A percentile compares a stretch with the other conserved stretches of the same genome.
phyloP scores from a whole-genome alignment of 1,140 invertebrate species.

The Zaprionus taronus region DNA sequence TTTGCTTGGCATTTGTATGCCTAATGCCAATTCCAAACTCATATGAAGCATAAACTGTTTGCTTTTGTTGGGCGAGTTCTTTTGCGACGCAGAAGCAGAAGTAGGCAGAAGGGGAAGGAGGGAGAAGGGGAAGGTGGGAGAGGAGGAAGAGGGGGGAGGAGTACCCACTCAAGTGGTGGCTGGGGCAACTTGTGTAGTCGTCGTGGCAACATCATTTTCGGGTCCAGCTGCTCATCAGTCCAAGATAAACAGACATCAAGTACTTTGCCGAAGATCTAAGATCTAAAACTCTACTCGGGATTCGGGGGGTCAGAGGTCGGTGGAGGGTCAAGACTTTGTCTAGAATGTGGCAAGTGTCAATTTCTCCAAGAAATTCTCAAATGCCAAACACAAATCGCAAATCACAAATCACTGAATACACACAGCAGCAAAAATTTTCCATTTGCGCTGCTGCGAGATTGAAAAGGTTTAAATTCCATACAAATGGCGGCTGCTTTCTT shows the following conservation, averaged over 20 bases:
- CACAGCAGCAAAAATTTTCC: conserved; percentile 5
- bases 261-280: conserved; percentile 4
- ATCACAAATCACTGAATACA: conserved; percentile 40
- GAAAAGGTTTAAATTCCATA: conserved; percentile 51
- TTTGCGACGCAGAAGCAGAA: conserved; percentile 17
- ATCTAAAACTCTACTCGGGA: neutral
- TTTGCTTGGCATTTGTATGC: conserved; percentile 46
- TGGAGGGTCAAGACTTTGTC: conserved; percentile 3
- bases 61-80: conserved; percentile 31
- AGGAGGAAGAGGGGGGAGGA: neutral
- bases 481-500: conserved; percentile 13
- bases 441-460: conserved; percentile 15
- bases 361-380: conserved; percentile 29
- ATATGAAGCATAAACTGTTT: conserved; percentile 54
- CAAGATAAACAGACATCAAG: conserved; percentile 31
- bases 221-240: conserved; percentile 5
- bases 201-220: conserved; percentile 18
- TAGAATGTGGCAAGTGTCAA: conserved; percentile 36
- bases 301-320: neutral
- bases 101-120: neutral
- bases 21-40: conserved; percentile 44
- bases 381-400: conserved; percentile 34
- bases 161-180: neutral
- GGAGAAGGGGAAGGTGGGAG: too few relatives aligned
- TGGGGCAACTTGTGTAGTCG: neutral